Evolutionary conservation across 2,113 vertebrate species (phyloP).

Genomic region (Oncorhynchus clarkii): DNA sequence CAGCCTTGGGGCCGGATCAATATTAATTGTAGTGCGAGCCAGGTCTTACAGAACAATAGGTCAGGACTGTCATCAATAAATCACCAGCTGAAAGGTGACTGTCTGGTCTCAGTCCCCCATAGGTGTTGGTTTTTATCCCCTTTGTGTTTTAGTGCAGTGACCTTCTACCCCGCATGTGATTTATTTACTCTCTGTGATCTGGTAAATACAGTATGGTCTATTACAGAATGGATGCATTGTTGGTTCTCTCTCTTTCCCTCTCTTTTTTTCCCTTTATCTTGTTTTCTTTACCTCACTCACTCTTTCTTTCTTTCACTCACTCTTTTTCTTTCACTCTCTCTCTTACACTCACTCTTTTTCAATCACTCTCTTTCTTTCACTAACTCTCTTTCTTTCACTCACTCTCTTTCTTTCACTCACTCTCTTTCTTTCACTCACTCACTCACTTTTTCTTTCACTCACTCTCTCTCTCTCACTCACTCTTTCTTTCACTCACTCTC

Average conservation of each 20-base stretch:
- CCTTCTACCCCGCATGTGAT: slow-evolving; percentile 50
- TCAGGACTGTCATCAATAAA: slow-evolving; percentile 64
- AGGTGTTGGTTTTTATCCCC: slow-evolving; percentile 29
- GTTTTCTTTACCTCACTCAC: no score
- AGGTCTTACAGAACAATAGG: slow-evolving; percentile 51
- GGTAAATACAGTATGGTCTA: slow-evolving; percentile 56
- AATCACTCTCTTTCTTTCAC: no score
- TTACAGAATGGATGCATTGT: not conserved
- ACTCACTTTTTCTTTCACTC: no score
- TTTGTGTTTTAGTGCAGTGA: slow-evolving; percentile 48
- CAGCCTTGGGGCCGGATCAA: slow-evolving; percentile 53
- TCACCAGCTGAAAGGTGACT: slow-evolving; percentile 66
- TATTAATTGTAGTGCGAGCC: slow-evolving; percentile 65
- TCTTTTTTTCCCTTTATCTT: no score
- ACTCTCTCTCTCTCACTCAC: rapidly evolving
- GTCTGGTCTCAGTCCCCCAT: slow-evolving; percentile 39
- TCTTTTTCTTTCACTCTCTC: no score
- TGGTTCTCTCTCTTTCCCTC: no score
- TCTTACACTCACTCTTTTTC: no score
- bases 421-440: no score
- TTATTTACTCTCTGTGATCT: slow-evolving; percentile 59
- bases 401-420: no score
- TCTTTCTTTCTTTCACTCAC: no score
- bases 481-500: no score
- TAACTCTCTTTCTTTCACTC: no score